These are phyloP conservation scores for Numida meleagris DNA, from an alignment of 2,113 vertebrate genomes.

Conservation along the genomic window DNA sequence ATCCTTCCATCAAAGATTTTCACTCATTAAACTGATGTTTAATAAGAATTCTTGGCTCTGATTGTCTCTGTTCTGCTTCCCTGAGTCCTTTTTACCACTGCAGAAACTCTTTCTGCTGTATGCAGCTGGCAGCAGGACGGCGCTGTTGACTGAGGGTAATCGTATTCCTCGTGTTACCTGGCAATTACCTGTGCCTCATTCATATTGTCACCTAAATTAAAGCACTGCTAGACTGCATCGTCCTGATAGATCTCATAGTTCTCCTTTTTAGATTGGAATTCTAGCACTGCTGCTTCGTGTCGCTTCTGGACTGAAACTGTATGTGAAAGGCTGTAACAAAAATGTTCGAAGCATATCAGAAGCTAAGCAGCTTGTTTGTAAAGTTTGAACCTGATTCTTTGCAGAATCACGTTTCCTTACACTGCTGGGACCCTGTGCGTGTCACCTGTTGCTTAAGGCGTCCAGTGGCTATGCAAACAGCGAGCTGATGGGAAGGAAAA, in stretches of 20 bases:
- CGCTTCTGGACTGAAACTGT: background rate
- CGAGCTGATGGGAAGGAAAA: background rate
- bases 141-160: background rate
- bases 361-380: background rate
- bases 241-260: background rate
- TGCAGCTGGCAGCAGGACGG: background rate
- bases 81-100: background rate
- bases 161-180: conserved; percentile 13
- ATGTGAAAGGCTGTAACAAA: conserved; percentile 7
- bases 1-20: conserved; percentile 12
- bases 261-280: background rate
- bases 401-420: background rate
- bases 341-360: background rate
- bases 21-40: background rate
- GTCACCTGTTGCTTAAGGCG: background rate
- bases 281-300: background rate
- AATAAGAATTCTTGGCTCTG: background rate
- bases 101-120: background rate
- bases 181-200: conserved; percentile 47
- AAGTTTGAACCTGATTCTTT: background rate
- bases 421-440: background rate
- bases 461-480: background rate
- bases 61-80: conserved; percentile 7
- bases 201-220: background rate
- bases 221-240: background rate